Evolutionary conservation across 2,888 invertebrate genomes (phyloP).

Genomic region (Dascillus cervinus): DNA sequence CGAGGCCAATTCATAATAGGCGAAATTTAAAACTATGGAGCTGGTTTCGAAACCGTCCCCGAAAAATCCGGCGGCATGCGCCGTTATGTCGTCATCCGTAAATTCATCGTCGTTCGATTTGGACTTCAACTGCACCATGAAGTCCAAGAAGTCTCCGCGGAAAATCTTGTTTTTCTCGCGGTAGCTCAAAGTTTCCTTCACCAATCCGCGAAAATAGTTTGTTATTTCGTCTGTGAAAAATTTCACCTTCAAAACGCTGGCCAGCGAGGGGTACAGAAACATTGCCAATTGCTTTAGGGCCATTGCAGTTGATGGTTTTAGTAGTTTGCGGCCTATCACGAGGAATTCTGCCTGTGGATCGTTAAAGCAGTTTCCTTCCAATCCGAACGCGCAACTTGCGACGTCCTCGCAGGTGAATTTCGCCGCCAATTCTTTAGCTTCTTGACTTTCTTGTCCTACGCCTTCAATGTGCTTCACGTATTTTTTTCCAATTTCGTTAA

Average conservation of each 20-base stretch:
- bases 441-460: constrained; percentile 31
- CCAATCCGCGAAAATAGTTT: constrained; percentile 32
- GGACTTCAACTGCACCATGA: constrained; percentile 31
- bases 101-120: constrained; percentile 18
- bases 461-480: constrained; percentile 34
- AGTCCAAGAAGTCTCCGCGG: constrained; percentile 41
- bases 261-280: constrained; percentile 27
- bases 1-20: constrained; percentile 37
- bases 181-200: constrained; percentile 33
- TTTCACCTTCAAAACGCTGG: constrained; percentile 19
- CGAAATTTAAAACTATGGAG: constrained; percentile 36
- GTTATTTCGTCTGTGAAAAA: constrained; percentile 22
- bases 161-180: constrained; percentile 35
- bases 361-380: constrained; percentile 36
- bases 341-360: constrained; percentile 29
- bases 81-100: constrained; percentile 28
- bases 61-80: constrained; percentile 40
- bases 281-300: constrained; percentile 20
- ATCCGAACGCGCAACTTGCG: constrained; percentile 40
- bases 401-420: constrained; percentile 41
- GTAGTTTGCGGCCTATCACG: constrained; percentile 27
- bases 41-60: constrained; percentile 45
- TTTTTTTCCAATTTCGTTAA: constrained; percentile 37
- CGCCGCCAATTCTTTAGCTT: constrained; percentile 39
- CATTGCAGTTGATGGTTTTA: constrained; percentile 23